Conservation (phyloP, 1,140 invertebrate genomes). For the Bombus soroeensis region DNA sequence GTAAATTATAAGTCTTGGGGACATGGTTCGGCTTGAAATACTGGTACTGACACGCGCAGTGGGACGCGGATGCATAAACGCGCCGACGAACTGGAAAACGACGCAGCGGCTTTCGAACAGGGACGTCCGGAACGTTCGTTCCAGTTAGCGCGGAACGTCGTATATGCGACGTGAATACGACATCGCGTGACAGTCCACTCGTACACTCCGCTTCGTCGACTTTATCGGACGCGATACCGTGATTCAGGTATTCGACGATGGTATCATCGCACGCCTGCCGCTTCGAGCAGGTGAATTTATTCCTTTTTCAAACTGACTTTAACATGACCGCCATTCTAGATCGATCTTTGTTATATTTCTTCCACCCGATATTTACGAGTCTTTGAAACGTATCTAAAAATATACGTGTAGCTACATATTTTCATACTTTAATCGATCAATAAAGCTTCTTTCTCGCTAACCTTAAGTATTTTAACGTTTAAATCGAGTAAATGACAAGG, state of each 20-base stretch:
- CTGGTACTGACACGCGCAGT: slow-evolving; percentile 62
- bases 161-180: slow-evolving; percentile 65
- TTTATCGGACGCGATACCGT: slow-evolving; percentile 64
- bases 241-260: slow-evolving; percentile 51
- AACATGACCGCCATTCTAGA: background rate
- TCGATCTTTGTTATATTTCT: background rate
- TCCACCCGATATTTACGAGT: background rate
- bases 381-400: slow-evolving; percentile 4
- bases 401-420: too few relatives aligned
- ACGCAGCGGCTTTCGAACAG: slow-evolving; percentile 54
- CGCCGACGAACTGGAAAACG: slow-evolving; percentile 67
- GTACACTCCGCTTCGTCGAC: slow-evolving; percentile 64
- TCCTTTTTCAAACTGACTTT: slow-evolving; percentile 14
- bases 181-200: slow-evolving; percentile 65
- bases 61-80: slow-evolving; percentile 56
- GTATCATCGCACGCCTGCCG: slow-evolving; percentile 48
- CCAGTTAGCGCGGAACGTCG: slow-evolving; percentile 65
- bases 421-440: too few relatives aligned
- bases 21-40: slow-evolving; percentile 55
- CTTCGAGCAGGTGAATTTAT: slow-evolving; percentile 32
- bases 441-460: too few relatives aligned
- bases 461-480: too few relatives aligned
- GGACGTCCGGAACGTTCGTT: slow-evolving; percentile 59
- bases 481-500: background rate
- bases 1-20: slow-evolving; percentile 58